Conservation (phyloP, 2,888 invertebrate species). For the Diloba caeruleocephala region DNA sequence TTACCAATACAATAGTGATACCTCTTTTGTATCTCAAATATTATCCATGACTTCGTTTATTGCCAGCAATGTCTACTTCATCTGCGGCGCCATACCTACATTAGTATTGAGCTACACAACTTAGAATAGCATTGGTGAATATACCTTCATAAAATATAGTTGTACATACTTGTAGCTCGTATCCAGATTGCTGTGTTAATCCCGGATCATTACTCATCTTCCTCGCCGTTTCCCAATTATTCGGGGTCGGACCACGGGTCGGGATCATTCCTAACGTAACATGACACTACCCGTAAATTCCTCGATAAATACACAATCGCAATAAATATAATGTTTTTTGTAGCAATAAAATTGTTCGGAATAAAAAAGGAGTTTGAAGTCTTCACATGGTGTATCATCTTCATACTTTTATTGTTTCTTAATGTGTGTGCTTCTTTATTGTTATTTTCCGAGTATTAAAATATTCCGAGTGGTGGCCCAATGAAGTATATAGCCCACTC, state of each 20-base stretch:
- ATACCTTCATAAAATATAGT: conserved; percentile 28
- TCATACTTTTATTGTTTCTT: too few relatives aligned
- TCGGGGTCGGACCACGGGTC: conserved; percentile 26
- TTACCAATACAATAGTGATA: too few relatives aligned
- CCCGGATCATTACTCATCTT: conserved; percentile 47
- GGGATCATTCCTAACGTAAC: conserved; percentile 40
- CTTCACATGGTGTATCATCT: too few relatives aligned
- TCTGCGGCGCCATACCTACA: conserved; percentile 5
- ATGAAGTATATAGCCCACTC: too few relatives aligned
- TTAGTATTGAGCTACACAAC: conserved; percentile 4
- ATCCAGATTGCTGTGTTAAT: conserved; percentile 45
- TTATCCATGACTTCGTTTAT: too few relatives aligned
- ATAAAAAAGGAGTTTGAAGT: too few relatives aligned
- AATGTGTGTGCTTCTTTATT: too few relatives aligned
- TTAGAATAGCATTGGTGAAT: conserved; percentile 5
- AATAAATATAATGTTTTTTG: background rate
- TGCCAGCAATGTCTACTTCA: background rate
- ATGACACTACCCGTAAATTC: conserved; percentile 44
- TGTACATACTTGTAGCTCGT: conserved; percentile 1
- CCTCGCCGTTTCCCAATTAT: conserved; percentile 49
- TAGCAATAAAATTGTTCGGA: too few relatives aligned
- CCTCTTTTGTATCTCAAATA: too few relatives aligned
- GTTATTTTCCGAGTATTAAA: too few relatives aligned
- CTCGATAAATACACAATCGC: conserved; percentile 27
- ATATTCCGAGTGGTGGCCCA: too few relatives aligned